Conservation (phyloP, 2,888 invertebrate species). For the Megamerina dolium region DNA sequence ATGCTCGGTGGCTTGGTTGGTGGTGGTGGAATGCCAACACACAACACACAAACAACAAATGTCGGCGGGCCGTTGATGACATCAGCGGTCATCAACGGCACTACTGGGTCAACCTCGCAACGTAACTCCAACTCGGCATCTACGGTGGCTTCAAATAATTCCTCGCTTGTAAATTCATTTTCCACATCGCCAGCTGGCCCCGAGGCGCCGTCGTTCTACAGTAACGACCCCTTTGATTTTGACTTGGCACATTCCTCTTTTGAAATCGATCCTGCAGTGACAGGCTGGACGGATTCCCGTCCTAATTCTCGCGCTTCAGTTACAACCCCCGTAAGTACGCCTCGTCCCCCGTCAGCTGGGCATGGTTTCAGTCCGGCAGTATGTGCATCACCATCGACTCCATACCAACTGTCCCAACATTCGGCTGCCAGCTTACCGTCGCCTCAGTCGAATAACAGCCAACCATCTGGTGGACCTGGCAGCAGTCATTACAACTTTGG, state of each 20-base stretch:
- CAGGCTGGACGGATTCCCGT: conserved; percentile 49
- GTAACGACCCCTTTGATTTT: conserved; percentile 60
- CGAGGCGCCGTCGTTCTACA: conserved; percentile 50
- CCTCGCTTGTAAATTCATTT: conserved; percentile 43
- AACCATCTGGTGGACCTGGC: conserved; percentile 26
- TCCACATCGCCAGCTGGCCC: conserved; percentile 50
- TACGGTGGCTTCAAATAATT: conserved; percentile 29
- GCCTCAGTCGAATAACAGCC: conserved; percentile 49
- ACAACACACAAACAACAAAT: conserved; percentile 45
- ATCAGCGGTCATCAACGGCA: conserved; percentile 63
- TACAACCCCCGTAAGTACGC: conserved; percentile 57
- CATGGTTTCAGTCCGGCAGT: conserved; percentile 53
- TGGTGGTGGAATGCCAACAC: conserved; percentile 42
- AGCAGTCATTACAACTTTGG: conserved; percentile 26
- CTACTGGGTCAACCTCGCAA: conserved; percentile 25
- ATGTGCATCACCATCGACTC: conserved; percentile 52
- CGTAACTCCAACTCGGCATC: conserved; percentile 19
- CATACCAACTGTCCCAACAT: conserved; percentile 49
- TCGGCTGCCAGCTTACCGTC: conserved; percentile 50
- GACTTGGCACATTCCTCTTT: conserved; percentile 63
- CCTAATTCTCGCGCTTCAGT: conserved; percentile 62
- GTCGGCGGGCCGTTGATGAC: conserved; percentile 72
- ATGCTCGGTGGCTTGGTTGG: conserved; percentile 19
- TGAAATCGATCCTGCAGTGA: conserved; percentile 50
- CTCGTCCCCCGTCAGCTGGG: conserved; percentile 57